A percentile compares a stretch with the other conserved stretches of the same genome.
phyloP scores from a whole-genome alignment of 2,113 vertebrate species.

The Barbus barbus region DNA sequence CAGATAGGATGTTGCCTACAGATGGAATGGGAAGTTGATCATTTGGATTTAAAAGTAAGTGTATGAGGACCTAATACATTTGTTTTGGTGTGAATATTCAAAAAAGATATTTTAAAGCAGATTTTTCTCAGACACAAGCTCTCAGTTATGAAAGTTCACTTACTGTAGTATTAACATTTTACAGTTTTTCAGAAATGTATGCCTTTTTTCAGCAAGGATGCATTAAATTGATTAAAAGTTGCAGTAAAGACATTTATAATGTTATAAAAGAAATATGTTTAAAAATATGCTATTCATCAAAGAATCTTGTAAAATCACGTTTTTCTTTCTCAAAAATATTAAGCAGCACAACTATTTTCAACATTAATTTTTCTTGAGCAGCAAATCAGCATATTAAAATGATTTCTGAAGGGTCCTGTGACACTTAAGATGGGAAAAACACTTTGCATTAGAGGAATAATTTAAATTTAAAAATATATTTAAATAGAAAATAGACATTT shows the following conservation, averaged over 20 bases:
- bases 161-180: not conserved
- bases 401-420: not conserved
- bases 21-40: conserved; percentile 40
- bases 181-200: not conserved
- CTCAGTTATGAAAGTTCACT: not conserved
- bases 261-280: not conserved
- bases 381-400: not conserved
- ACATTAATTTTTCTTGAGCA: not conserved
- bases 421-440: too few relatives aligned
- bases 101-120: not conserved
- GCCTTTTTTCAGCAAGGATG: not conserved
- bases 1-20: conserved; percentile 57
- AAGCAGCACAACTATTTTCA: not conserved
- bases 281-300: not conserved
- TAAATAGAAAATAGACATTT: not conserved
- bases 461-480: not conserved
- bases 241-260: not conserved
- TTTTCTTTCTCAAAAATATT: not conserved
- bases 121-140: too few relatives aligned
- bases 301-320: not conserved
- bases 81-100: not conserved
- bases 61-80: not conserved
- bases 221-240: not conserved
- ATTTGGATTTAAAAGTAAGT: conserved; percentile 71
- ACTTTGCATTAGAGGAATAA: not conserved